Evolutionary conservation across 2,888 invertebrate genomes (phyloP), one percentile per base, ranked within the genome.

Genomic region (Fabriciana adippe): DNA sequence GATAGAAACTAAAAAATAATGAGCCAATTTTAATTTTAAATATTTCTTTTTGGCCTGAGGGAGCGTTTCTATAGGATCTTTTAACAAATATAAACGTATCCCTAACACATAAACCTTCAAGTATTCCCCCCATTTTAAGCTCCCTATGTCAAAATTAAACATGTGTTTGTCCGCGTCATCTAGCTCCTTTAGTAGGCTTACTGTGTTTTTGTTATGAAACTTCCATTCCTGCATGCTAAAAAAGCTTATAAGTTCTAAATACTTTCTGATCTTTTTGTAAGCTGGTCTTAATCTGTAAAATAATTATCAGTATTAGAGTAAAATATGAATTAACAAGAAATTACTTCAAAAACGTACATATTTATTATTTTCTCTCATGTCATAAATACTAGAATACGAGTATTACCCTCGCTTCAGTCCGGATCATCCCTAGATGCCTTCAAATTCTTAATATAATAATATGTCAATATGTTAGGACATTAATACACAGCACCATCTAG

Each of bases 221-320:
- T 90, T 92, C 97, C 97, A 97, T 64, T 95, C 93, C 55, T 94
- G 90, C 0, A 94, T 93, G 3, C 95, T 94, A 84, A 97, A 97
- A 81, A 96, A 97, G 0, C 95, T 93, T 57, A 97, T 89, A 0
- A 95, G 95, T 18, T 93, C 93, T 69, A 95, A 93, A 77, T 96
- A 95, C 81, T 94, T 95, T 76, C 95, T 94, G 70, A 97, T 94
- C 82, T 95, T 96, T 72, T 92, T 93, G 84, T 97, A 97, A 0
- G 95, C 93, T 79, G 95, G 95, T 69, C 95, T 93, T 87, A 96
- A 93, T 85, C 97, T 97, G 91, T 2, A 79, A 81, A 70, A 63
- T 55, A 53, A 60, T 55, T 16, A 14, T 21, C 6, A n/a, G 61
- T 11, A 18, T n/a, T 14, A 26, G 3, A 26, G 15, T 18, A 47